Conservation (phyloP, 2,113 vertebrate species). For the Mastomys coucha region DNA sequence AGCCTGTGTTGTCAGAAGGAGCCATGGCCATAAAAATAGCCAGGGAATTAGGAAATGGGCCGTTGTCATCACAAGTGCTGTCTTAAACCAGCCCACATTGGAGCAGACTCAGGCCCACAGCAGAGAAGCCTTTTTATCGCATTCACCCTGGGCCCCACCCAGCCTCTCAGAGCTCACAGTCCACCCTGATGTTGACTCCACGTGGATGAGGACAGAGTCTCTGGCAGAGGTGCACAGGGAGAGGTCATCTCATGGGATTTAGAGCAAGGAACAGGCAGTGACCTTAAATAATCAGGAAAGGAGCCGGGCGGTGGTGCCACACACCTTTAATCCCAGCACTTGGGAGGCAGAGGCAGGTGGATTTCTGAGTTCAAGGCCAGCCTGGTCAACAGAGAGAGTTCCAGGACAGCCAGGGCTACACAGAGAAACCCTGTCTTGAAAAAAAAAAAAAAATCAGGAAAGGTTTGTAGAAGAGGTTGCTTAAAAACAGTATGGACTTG, state of each 20-base stretch:
- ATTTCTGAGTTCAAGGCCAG: too few species aligned
- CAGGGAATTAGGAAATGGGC: constrained; percentile 63
- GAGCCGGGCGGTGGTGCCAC: too few species aligned
- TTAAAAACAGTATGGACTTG: background rate
- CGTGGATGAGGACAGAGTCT: background rate
- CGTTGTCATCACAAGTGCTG: background rate
- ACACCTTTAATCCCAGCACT: too few species aligned
- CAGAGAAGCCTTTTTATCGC: background rate
- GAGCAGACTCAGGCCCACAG: background rate
- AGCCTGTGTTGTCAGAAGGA: constrained; percentile 60
- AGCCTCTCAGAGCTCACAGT: background rate
- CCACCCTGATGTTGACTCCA: background rate
- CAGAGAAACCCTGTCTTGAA: too few species aligned
- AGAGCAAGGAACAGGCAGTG: background rate
- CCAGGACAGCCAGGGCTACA: too few species aligned
- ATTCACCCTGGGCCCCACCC: background rate
- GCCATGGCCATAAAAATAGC: constrained; percentile 50
- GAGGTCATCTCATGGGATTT: background rate
- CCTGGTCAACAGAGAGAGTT: too few species aligned
- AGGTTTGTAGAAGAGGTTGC: background rate
- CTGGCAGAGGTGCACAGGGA: fast-evolving
- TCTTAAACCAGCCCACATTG: background rate
- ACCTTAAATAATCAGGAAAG: background rate
- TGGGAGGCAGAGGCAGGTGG: too few species aligned
- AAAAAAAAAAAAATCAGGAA: background rate